A percentile compares a stretch with the other conserved stretches of the same genome.
Conservation (phyloP, 2,888 invertebrate genomes). For the Drosophila stalkeri region DNA sequence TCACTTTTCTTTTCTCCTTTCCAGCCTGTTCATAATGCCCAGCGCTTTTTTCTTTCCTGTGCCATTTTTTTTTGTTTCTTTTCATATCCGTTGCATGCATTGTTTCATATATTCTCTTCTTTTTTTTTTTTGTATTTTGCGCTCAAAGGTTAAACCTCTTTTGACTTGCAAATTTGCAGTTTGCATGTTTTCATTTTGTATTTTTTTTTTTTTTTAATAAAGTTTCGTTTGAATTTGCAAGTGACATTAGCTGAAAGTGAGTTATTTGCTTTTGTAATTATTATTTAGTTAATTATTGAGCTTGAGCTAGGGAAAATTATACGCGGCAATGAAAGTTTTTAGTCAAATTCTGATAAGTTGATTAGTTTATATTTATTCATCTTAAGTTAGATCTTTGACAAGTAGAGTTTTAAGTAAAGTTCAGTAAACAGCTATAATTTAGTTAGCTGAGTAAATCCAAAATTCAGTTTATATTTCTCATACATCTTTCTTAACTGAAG, state of each 20-base stretch:
- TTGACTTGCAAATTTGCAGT: conserved; percentile 49
- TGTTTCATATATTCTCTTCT: not conserved
- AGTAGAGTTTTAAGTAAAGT: not conserved
- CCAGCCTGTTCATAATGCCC: conserved; percentile 26
- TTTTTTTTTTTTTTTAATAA: not conserved
- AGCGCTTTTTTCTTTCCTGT: not conserved
- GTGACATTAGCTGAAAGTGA: conserved; percentile 6
- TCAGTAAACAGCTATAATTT: not conserved
- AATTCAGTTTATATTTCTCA: no score
- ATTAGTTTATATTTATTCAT: not conserved
- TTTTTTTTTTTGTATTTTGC: conserved; percentile 1
- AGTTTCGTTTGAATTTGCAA: not conserved
- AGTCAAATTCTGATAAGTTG: no score
- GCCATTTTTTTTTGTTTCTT: not conserved
- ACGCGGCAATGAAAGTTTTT: not conserved
- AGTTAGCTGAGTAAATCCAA: not conserved
- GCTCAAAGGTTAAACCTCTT: conserved; percentile 34
- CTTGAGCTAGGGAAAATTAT: not conserved
- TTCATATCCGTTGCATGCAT: conserved; percentile 19
- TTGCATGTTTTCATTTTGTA: conserved; percentile 32
- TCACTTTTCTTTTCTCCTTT: conserved; percentile 27
- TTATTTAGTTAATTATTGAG: not conserved
- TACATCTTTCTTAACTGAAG: not conserved
- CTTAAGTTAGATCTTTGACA: no score
- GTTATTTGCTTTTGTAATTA: not conserved